These are phyloP conservation scores for Burhinus oedicnemus DNA, from an alignment of 2,113 vertebrate species.

Conservation along the genomic window DNA sequence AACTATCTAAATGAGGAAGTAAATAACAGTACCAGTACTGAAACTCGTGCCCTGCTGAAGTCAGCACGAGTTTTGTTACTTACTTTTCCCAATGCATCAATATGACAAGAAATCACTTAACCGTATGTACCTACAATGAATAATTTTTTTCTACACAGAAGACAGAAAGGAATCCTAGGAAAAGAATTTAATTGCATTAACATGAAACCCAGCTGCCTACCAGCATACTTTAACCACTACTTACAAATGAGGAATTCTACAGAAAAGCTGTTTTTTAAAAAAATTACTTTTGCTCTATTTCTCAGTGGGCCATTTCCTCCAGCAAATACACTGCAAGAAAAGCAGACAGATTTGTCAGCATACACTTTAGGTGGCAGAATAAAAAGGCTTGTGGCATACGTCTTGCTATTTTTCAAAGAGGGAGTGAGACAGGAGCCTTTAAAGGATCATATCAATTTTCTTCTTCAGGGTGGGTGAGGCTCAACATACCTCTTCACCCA, in stretches of 20 bases:
- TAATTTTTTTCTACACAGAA: background rate
- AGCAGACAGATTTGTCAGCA: slow-evolving; percentile 35
- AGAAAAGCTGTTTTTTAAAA: background rate
- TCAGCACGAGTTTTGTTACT: background rate
- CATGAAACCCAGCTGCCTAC: background rate
- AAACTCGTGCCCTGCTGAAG: background rate
- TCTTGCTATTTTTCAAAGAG: slow-evolving; percentile 21
- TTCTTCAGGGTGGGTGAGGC: slow-evolving; percentile 1
- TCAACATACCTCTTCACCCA: background rate
- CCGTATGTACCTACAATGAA: background rate
- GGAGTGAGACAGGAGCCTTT: slow-evolving; percentile 1
- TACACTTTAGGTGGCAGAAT: background rate
- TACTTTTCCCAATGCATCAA: background rate
- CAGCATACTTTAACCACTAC: background rate
- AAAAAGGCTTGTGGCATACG: slow-evolving; percentile 10
- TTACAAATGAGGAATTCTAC: background rate
- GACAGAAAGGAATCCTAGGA: background rate
- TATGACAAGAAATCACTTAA: background rate
- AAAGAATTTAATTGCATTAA: background rate
- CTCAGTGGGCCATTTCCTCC: background rate
- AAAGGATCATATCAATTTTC: slow-evolving; percentile 16
- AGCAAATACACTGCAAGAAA: background rate
- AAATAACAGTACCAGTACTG: background rate
- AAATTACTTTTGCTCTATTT: slow-evolving; percentile 2
- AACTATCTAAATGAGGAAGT: background rate